Percentiles rank a stretch among this genome's conserved stretches.
These are phyloP conservation scores for Patella pellucida DNA, from an alignment of 2,888 invertebrate genomes.

Conservation along the genomic window DNA sequence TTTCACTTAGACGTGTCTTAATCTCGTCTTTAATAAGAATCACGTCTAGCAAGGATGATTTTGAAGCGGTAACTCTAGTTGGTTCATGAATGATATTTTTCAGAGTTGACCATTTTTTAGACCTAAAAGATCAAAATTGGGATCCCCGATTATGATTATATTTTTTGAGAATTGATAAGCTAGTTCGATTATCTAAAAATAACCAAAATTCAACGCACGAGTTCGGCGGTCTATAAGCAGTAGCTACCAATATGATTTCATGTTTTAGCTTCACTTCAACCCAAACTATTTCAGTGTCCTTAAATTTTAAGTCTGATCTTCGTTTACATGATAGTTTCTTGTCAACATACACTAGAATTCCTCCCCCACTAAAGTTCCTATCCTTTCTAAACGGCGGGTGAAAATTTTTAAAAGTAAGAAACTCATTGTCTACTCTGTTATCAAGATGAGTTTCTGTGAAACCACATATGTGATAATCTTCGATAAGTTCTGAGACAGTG, in stretches of 20 bases:
- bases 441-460: too few species aligned
- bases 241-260: not conserved
- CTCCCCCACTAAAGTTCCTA: too few species aligned
- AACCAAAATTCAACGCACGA: not conserved
- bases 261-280: not conserved
- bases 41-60: not conserved
- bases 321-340: not conserved
- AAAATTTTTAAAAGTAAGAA: too few species aligned
- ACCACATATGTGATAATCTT: too few species aligned
- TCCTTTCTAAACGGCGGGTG: too few species aligned
- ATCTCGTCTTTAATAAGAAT: not conserved
- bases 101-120: not conserved
- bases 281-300: not conserved
- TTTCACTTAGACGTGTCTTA: not conserved
- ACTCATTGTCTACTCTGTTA: too few species aligned
- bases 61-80: not conserved
- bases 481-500: too few species aligned
- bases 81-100: not conserved
- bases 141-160: not conserved
- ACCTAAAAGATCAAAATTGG: not conserved
- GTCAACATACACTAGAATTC: not conserved
- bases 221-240: not conserved
- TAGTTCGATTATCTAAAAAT: too few species aligned
- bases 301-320: not conserved
- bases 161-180: too few species aligned